A percentile compares a stretch with the other conserved stretches of the same genome.
phyloP scores from a whole-genome alignment of 2,113 vertebrate species.

The Picathartes gymnocephalus region DNA sequence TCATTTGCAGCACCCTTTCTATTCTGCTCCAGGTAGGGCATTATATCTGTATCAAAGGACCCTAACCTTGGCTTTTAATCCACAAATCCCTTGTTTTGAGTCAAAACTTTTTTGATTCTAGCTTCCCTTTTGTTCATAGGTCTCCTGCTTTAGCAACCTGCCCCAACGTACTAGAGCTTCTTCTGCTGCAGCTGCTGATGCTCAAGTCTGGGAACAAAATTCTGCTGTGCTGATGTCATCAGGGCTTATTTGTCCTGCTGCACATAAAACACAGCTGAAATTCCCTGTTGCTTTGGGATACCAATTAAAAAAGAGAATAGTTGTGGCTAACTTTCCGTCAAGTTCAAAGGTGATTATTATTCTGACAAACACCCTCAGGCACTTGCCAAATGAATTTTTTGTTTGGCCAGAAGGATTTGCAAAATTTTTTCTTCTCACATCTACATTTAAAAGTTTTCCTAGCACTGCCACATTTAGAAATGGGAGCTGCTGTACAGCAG shows the following conservation, averaged over 20 bases:
- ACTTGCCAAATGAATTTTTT: neutral
- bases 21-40: neutral
- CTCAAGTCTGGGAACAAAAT: neutral
- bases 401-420: neutral
- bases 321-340: conserved; percentile 1
- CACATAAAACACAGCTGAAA: neutral
- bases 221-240: neutral
- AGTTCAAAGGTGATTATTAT: conserved; percentile 25
- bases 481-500: neutral
- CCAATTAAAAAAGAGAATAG: conserved; percentile 3
- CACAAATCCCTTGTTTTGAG: neutral
- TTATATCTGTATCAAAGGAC: neutral
- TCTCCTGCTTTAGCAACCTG: neutral
- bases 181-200: neutral
- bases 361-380: neutral
- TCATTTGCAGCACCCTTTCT: neutral
- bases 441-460: neutral
- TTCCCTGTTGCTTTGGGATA: conserved; percentile 19
- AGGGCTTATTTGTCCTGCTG: neutral
- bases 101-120: neutral
- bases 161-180: neutral
- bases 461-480: neutral
- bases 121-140: neutral
- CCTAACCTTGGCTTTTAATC: neutral
- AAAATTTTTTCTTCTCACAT: neutral